Evolutionary conservation across 2,797 vertebrate species (phyloP), one percentile per base, ranked within the genome.

Genomic region (Alca torda): DNA sequence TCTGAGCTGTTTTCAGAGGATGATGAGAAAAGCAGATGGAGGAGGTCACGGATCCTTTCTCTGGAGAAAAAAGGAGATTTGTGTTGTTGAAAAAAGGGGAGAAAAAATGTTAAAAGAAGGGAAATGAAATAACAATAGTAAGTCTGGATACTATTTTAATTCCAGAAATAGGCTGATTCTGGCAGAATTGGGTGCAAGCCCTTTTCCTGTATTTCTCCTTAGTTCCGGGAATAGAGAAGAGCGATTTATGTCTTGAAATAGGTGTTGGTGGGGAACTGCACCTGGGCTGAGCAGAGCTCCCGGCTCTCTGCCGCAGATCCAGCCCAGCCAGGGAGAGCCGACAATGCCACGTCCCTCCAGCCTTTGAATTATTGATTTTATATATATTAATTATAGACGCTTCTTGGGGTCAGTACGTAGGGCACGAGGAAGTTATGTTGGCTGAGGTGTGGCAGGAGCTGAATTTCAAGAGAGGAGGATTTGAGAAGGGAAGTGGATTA

Each of bases 131-230:
- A 69, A 96, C 90, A 93, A 94, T 82, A 43, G 84, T 13, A 28
- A 78, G 54, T 13, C 37, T 28, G 74, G 11, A 18, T 16, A 3
- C 4, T 57, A 4, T 10, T 43, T 13, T 11, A 61, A 67, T 76
- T 15, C 14, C 67, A 61, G 45, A 43, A 94, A 89, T 18, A 26
- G 79, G 28, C 45, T 7, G 31, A 13, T n/a, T 46, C 10, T 45
- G 13, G 11, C 16, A 65, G 19, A 85, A 63, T 0, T 10, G 57
- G 17, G 35, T 16, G 1, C 35, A 31, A 43, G 21, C 1, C 1
- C 4, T 72, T 73, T 93, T 96, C 91, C 94, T 84, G 77, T 33
- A 7, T 89, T 96, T 94, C 74, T 94, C 26, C n/a, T 79, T 9
- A 8, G 13, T 93, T 96, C 90, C 18, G 4, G 84, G 74, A 90